phyloP scores from a whole-genome alignment of 2,888 invertebrate species.

The Carterocephalus palaemon region DNA sequence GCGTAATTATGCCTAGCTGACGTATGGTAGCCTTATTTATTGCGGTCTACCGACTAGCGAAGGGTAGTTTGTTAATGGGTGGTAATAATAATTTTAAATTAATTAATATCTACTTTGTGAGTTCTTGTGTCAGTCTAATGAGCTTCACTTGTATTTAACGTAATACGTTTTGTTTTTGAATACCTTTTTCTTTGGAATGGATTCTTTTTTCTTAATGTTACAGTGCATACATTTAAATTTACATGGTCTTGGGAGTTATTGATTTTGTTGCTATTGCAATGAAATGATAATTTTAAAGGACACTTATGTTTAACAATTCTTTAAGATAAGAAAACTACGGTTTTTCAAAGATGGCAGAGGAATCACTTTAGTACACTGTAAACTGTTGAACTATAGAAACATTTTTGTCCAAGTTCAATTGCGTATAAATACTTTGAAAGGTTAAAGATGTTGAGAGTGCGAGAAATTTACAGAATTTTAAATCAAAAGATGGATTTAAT shows the following conservation, averaged over 20 bases:
- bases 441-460: too few relatives aligned
- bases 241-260: too few relatives aligned
- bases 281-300: not conserved
- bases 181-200: not conserved
- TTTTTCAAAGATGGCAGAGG: too few relatives aligned
- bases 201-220: not conserved
- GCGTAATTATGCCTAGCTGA: constrained; percentile 64
- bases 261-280: not conserved
- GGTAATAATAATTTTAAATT: constrained; percentile 49
- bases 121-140: constrained; percentile 27
- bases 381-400: too few relatives aligned
- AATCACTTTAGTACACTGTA: too few relatives aligned
- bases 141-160: constrained; percentile 14
- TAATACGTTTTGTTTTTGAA: constrained; percentile 3
- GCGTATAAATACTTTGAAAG: too few relatives aligned
- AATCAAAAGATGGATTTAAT: too few relatives aligned
- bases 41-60: constrained; percentile 40
- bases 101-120: constrained; percentile 42
- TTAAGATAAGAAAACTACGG: too few relatives aligned
- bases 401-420: too few relatives aligned
- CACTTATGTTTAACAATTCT: too few relatives aligned
- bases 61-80: constrained; percentile 53
- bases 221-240: too few relatives aligned
- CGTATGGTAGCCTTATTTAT: constrained; percentile 55
- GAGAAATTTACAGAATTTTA: too few relatives aligned